Conservation (phyloP, 1,140 invertebrate genomes). For the Gonatopus flavifemur region DNA sequence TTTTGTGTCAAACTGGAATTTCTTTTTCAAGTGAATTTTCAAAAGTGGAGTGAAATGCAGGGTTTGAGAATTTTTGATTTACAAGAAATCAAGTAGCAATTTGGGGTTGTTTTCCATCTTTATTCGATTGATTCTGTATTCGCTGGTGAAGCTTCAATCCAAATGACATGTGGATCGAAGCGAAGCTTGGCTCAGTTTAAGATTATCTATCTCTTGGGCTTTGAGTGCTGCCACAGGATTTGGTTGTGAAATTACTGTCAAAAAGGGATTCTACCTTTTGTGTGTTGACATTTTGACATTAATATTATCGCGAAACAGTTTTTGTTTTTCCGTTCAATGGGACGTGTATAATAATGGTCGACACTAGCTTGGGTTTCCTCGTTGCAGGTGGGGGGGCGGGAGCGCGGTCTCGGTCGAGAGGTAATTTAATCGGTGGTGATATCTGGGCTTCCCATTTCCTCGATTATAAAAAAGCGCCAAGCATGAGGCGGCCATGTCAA, state of each 20-base stretch:
- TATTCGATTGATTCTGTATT: background rate
- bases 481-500: conserved; percentile 37
- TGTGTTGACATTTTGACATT: no score
- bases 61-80: conserved; percentile 19
- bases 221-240: no score
- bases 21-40: no score
- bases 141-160: conserved; percentile 27
- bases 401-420: conserved; percentile 46
- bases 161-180: conserved; percentile 27
- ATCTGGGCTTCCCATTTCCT: conserved; percentile 51
- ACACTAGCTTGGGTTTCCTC: conserved; percentile 57
- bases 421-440: conserved; percentile 36
- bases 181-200: conserved; percentile 18
- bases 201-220: no score
- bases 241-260: no score
- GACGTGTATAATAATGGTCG: conserved; percentile 39
- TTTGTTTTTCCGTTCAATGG: conserved; percentile 26
- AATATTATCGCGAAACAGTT: no score
- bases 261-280: no score
- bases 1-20: no score
- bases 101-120: no score
- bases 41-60: conserved; percentile 22
- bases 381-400: conserved; percentile 56
- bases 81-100: no score
- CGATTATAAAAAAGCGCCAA: conserved; percentile 48